These are phyloP conservation scores for Smittia sp. DNA, from an alignment of 2,888 invertebrate species.

Conservation along the genomic window DNA sequence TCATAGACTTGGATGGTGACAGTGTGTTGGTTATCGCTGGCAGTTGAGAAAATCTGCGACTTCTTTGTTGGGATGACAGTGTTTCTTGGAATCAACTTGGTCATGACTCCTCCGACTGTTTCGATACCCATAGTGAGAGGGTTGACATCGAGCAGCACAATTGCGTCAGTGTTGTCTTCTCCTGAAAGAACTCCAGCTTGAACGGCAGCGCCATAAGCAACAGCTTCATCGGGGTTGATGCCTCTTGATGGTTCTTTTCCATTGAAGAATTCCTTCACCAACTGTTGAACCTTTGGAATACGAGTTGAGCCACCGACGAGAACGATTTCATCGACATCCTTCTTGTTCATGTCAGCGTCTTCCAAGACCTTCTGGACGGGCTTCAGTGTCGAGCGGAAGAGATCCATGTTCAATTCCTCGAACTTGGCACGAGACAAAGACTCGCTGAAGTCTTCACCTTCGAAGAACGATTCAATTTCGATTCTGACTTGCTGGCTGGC, in stretches of 20 bases:
- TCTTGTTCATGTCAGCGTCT: constrained; percentile 98
- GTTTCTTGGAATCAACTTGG: constrained; percentile 95
- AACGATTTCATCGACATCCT: constrained; percentile 97
- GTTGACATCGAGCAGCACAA: constrained; percentile 95
- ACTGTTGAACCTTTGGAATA: constrained; percentile 95
- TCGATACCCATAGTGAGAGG: constrained; percentile 99
- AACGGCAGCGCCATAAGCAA: constrained; percentile 97
- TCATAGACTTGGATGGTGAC: constrained; percentile 99
- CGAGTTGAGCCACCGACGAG: constrained; percentile 98
- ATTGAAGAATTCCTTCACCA: constrained; percentile 92
- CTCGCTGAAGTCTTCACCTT: constrained; percentile 98
- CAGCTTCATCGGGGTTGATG: constrained; percentile 98
- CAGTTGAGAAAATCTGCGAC: constrained; percentile 98
- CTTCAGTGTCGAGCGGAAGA: constrained; percentile 87
- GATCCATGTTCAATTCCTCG: constrained; percentile 94
- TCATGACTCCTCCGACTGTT: constrained; percentile 99
- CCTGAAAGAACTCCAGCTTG: constrained; percentile 96
- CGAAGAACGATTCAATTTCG: constrained; percentile 97
- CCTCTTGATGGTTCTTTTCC: constrained; percentile 98
- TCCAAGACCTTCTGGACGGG: constrained; percentile 95
- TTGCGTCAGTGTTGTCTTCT: constrained; percentile 94
- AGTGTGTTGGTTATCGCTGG: constrained; percentile 97
- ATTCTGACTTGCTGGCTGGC: constrained; percentile 91
- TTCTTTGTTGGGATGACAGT: constrained; percentile 99
- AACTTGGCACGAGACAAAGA: constrained; percentile 97